Percentiles rank a stretch among this genome's conserved stretches.
These are phyloP conservation scores for Anhinga rufa DNA, from an alignment of 2,113 vertebrate genomes.

Conservation along the genomic window DNA sequence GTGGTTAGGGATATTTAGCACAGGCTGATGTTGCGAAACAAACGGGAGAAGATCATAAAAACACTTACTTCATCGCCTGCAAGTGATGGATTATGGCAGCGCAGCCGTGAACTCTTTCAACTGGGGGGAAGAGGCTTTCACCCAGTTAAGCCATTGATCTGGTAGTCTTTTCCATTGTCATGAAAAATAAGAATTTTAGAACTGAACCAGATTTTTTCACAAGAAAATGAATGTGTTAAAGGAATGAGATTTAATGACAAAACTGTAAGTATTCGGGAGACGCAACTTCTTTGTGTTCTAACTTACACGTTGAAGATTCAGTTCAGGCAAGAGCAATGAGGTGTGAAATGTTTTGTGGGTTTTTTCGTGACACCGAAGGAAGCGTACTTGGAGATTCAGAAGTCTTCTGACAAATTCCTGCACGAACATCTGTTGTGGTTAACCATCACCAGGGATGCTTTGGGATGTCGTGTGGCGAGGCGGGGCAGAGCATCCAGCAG, in stretches of 20 bases:
- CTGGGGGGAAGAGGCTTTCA: not conserved
- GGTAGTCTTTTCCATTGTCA: not conserved
- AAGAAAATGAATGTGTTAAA: not conserved
- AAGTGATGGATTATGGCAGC: not conserved
- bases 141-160: not conserved
- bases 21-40: not conserved
- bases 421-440: not conserved
- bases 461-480: fast-evolving
- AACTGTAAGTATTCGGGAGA: not conserved
- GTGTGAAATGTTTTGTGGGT: not conserved
- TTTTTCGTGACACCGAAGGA: not conserved
- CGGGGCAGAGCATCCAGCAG: not conserved
- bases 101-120: not conserved
- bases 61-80: not conserved
- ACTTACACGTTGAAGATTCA: fast-evolving
- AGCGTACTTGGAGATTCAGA: not conserved
- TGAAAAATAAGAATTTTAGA: not conserved
- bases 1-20: not conserved
- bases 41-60: not conserved
- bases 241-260: not conserved
- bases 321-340: not conserved
- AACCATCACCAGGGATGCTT: not conserved
- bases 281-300: fast-evolving
- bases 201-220: not conserved
- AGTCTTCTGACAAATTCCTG: not conserved